Evolutionary conservation across 2,888 invertebrate genomes (phyloP), one percentile per base, ranked within the genome.

Genomic region (Adelphocoris suturalis): DNA sequence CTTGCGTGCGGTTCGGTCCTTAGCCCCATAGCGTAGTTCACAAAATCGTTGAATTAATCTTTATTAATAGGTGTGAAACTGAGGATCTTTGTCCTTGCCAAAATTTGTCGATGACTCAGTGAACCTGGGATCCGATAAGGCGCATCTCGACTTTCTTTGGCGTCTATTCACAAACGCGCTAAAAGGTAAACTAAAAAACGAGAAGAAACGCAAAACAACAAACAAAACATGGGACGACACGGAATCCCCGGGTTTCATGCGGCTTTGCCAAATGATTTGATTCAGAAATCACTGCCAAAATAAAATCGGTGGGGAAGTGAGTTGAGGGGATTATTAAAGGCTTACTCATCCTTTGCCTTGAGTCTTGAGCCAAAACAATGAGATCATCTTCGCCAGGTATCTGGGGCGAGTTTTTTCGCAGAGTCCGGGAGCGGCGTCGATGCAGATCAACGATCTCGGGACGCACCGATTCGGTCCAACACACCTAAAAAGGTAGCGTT

Each of bases 251-350:
- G 57, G 7, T 57, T 57, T 57, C 16, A 13, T 11, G 4, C 4
- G 14, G 48, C 57, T 16, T 57, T 7, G 61, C 61, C 61, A 61
- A 61, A 61, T 61, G 61, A 61, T 61, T 61, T 61, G 61, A 61
- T 61, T 61, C 61, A 61, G 61, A 61, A 61, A 61, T 61, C 61
- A n/a, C 61, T 61, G 61, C 61, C 61, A 61, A 61, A 61, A 61
- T 61, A 61, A 61, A 61, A 61, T 61, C 61, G 61, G n/a, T 14
- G n/a, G 61, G 16, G 61, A 16, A 57, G 57, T 57, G 57, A 14
- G 57, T 57, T 57, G 16, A 16, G n/a, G 19, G 61, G 61, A n/a
- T 3, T 52, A 52, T 52, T 52, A 16, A 52, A 16, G 19, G 61
- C 16, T 61, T 61, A 61, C n/a, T 61, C 61, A 61, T 61, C 61